Conservation (phyloP, 2,797 vertebrate species). For the Protosalanx chinensis region DNA sequence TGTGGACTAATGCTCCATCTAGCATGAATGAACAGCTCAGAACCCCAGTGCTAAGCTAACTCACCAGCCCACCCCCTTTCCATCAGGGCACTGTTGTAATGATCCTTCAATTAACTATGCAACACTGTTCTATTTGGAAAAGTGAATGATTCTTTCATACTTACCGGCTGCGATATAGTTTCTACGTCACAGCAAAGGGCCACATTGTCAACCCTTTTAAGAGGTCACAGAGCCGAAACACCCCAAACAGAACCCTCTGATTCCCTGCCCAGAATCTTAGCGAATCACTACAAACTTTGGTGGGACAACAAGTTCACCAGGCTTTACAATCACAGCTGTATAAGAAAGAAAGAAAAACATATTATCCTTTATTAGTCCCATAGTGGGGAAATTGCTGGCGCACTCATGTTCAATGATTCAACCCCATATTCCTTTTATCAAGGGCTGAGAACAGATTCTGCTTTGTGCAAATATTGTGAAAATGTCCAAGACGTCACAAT, state of each 20-base stretch:
- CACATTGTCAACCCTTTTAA: too few species aligned
- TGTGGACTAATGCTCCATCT: slow-evolving; percentile 31
- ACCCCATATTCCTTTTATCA: slow-evolving; percentile 23
- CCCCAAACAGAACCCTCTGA: neutral
- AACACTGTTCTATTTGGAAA: slow-evolving; percentile 1
- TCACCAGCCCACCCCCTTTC: neutral
- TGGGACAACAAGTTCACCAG: neutral
- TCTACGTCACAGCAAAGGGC: too few species aligned
- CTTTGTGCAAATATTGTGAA: slow-evolving; percentile 47
- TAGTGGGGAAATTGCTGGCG: too few species aligned
- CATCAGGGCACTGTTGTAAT: slow-evolving; percentile 3
- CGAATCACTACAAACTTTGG: too few species aligned
- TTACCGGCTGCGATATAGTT: too few species aligned
- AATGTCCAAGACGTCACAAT: slow-evolving; percentile 51
- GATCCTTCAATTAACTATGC: slow-evolving; percentile 11
- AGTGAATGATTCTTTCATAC: too few species aligned
- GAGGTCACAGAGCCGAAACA: too few species aligned
- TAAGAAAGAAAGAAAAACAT: slow-evolving; percentile 12
- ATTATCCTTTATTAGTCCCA: too few species aligned
- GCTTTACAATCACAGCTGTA: slow-evolving; percentile 8
- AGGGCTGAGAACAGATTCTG: slow-evolving; percentile 25
- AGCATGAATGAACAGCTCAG: slow-evolving; percentile 24
- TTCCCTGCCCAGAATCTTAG: neutral
- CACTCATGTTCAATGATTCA: slow-evolving; percentile 6
- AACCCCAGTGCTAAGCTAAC: neutral